Evolutionary conservation across 2,113 vertebrate species (phyloP).

Genomic region (Anolis sagrei): DNA sequence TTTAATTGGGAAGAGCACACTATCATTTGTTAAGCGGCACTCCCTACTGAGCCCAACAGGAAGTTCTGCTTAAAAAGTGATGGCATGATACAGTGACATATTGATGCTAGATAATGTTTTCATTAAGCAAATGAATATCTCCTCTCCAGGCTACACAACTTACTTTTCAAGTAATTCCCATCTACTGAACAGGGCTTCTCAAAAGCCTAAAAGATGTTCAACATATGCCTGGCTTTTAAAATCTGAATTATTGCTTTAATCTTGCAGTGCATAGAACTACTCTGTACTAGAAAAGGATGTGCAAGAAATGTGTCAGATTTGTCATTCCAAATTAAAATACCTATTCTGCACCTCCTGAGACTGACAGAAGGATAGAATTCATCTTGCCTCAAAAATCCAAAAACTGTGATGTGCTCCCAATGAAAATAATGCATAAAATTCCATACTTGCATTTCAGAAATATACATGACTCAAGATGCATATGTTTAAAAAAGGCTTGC

Average conservation of each 20-base stretch:
- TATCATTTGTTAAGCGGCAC: constrained; percentile 25
- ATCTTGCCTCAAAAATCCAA: background rate
- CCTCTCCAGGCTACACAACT: background rate
- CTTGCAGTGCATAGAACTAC: background rate
- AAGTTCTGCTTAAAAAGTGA: constrained; percentile 19
- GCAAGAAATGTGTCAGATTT: background rate
- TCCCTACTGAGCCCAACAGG: background rate
- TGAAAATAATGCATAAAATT: background rate
- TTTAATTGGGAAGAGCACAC: constrained; percentile 18
- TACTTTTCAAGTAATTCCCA: background rate
- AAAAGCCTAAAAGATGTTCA: background rate
- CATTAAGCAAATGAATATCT: constrained; percentile 17
- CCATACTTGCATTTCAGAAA: background rate
- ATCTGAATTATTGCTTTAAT: background rate
- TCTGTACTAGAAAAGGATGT: background rate
- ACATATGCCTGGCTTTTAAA: background rate
- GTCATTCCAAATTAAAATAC: background rate
- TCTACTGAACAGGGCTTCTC: background rate
- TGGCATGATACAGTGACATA: background rate
- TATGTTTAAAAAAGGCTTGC: background rate
- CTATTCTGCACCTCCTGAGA: background rate
- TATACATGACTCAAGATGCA: background rate
- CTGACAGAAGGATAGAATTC: background rate
- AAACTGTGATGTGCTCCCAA: background rate
- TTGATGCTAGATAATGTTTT: constrained; percentile 4